Evolutionary conservation across 2,888 invertebrate genomes (phyloP), one percentile per base, ranked within the genome.

Genomic region (Spialia ferax): DNA sequence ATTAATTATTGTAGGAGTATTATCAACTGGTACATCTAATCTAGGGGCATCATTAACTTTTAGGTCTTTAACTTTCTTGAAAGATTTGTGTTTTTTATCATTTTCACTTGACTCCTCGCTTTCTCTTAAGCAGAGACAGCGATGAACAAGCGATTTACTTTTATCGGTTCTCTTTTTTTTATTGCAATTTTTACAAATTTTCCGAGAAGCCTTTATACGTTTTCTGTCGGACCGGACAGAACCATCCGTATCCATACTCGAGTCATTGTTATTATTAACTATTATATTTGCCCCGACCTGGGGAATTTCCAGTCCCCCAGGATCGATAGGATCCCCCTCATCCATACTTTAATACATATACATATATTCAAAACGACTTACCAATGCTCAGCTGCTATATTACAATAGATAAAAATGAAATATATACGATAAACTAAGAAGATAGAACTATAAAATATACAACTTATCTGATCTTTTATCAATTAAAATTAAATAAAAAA

Each of bases 251-350:
- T 55, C 55, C 55, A 55, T 55, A 32, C 55, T 55, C 8, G 55
- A 32, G 7, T 55, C 55, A 29, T n/a, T n/a, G n/a, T n/a, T n/a
- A n/a, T n/a, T n/a, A n/a, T 29, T 55, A 18, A 55, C 11, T 15
- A 15, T 18, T 11, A 55, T 32, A 32, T 55, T 32, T 32, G 55
- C 55, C 32, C 55, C 55, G 55, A 55, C 32, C 55, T 55, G 55
- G 32, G 55, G 55, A 32, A 55, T 18, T 18, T 32, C 11, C 15
- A 18, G 29, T 29, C 55, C 55, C 55, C 55, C 29, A 55, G 55
- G 55, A 32, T 55, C 55, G 32, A 55, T 32, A 45, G 45, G 45
- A 45, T 45, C 45, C 45, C 45, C 45, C 18, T 45, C 45, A 45
- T 45, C 42, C 42, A 45, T 45, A n/a, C 32, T 13, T 45, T 18